phyloP scores from a whole-genome alignment of 2,797 vertebrate species.

The Alouatta caraya region DNA sequence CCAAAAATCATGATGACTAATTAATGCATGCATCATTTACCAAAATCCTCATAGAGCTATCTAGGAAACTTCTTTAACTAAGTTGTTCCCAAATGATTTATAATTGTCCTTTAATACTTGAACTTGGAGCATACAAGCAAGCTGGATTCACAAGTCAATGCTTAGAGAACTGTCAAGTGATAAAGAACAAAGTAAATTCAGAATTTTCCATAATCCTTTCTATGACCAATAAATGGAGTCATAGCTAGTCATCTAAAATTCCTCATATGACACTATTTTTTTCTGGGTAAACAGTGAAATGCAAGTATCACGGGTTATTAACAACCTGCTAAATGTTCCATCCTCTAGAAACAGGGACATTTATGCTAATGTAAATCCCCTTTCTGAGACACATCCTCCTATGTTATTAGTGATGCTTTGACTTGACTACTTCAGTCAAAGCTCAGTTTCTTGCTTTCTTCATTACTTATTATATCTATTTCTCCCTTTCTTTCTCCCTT shows the following conservation, averaged over 20 bases:
- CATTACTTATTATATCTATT: not conserved
- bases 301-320: not conserved
- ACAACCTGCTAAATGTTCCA: not conserved
- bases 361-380: not conserved
- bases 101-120: not conserved
- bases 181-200: not conserved
- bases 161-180: not conserved
- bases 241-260: not conserved
- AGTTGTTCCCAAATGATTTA: not conserved
- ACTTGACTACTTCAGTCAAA: not conserved
- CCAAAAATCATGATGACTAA: conserved; percentile 17
- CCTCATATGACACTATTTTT: not conserved
- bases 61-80: not conserved
- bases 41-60: not conserved
- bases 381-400: not conserved
- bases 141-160: not conserved
- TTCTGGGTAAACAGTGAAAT: not conserved
- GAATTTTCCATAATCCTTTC: not conserved
- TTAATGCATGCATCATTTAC: not conserved
- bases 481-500: not conserved
- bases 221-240: not conserved
- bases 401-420: not conserved
- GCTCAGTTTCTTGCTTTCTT: not conserved
- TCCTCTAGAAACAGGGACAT: not conserved
- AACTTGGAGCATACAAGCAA: not conserved